phyloP scores from a whole-genome alignment of 2,888 invertebrate species.

The Operophtera brumata region DNA sequence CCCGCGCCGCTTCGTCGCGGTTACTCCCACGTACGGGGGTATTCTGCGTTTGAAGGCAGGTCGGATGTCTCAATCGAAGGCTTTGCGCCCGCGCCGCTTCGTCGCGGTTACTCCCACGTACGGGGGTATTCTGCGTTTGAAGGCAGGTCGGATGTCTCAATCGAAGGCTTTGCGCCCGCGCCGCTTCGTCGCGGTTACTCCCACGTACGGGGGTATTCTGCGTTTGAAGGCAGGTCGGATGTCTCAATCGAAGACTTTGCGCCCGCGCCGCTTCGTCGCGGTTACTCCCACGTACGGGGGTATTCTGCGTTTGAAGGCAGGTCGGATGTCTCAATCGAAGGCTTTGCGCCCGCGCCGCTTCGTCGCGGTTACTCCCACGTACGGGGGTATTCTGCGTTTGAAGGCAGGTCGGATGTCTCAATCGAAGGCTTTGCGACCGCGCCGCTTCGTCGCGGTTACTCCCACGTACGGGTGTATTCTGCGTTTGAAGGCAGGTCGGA shows the following conservation, averaged over 20 bases:
- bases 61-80: conserved; percentile 77
- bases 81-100: conserved; percentile 65
- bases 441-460: conserved; percentile 42
- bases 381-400: conserved; percentile 64
- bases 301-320: conserved; percentile 72
- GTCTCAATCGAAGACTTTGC: conserved; percentile 75
- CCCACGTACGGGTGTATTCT: conserved; percentile 57
- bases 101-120: conserved; percentile 50
- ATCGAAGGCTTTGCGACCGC: conserved; percentile 71
- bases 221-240: conserved; percentile 76
- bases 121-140: conserved; percentile 67
- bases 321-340: conserved; percentile 77
- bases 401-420: conserved; percentile 75
- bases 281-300: conserved; percentile 53
- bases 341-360: conserved; percentile 66
- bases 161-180: conserved; percentile 70
- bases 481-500: conserved; percentile 74
- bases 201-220: conserved; percentile 54
- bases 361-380: conserved; percentile 49
- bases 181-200: conserved; percentile 43
- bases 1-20: conserved; percentile 48
- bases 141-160: conserved; percentile 75
- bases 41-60: conserved; percentile 72
- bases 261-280: conserved; percentile 51
- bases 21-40: conserved; percentile 54